Conservation (phyloP, 1,140 invertebrate species). For the Charaxes varanes region DNA sequence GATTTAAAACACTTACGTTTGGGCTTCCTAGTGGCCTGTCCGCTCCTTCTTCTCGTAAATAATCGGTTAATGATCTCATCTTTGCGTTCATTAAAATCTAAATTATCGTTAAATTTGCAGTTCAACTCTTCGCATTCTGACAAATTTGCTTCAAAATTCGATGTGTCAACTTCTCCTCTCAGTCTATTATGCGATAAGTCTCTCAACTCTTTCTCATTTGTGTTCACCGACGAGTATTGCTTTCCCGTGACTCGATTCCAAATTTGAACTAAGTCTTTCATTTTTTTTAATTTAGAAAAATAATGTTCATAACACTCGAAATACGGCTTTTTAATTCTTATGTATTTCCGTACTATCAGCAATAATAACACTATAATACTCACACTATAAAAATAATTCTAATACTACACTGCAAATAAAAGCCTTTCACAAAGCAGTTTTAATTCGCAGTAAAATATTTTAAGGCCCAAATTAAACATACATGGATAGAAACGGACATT, state of each 20-base stretch:
- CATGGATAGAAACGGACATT: no score
- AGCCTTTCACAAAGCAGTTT: no score
- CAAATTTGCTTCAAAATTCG: constrained; percentile 39
- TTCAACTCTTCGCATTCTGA: constrained; percentile 54
- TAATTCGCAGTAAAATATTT: no score
- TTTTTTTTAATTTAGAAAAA: constrained; percentile 35
- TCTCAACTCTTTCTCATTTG: constrained; percentile 40
- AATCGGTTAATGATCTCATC: constrained; percentile 74
- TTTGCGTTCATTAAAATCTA: constrained; percentile 43
- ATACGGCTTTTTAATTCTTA: neutral
- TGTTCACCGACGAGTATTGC: constrained; percentile 66
- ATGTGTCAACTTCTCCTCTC: constrained; percentile 37
- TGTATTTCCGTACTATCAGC: no score
- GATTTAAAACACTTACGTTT: constrained; percentile 69
- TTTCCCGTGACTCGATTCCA: constrained; percentile 71
- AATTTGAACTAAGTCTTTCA: constrained; percentile 76
- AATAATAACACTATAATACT: neutral
- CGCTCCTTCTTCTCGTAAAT: constrained; percentile 66
- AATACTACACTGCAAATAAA: no score
- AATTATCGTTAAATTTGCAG: constrained; percentile 35
- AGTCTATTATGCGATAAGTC: constrained; percentile 47
- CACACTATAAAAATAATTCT: neutral
- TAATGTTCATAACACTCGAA: constrained; percentile 16
- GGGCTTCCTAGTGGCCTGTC: constrained; percentile 55
- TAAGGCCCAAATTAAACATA: no score